These are phyloP conservation scores for Aurelia aurita complex sp. Pacific DNA, from an alignment of 30 jellyfish, hydroid and myxozoan genomes.

Conservation along the genomic window DNA sequence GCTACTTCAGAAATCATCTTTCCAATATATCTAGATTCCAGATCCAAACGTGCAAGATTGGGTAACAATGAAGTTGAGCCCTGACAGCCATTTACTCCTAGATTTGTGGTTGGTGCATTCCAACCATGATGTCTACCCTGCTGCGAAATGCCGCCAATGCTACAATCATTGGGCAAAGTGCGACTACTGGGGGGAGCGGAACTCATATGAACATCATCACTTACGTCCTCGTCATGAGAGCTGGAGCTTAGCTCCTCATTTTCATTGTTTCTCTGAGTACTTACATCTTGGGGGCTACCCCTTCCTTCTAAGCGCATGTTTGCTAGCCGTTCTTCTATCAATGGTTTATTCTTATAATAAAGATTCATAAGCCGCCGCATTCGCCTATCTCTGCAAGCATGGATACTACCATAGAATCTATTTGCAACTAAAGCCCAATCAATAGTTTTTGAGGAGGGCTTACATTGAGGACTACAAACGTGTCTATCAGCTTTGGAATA, in stretches of 20 bases:
- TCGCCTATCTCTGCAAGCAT: background rate
- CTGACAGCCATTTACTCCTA: too few relatives aligned
- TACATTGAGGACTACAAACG: background rate
- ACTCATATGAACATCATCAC: background rate
- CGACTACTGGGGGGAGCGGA: background rate
- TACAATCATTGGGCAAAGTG: too few relatives aligned
- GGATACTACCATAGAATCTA: background rate
- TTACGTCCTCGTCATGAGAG: background rate
- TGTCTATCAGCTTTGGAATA: background rate
- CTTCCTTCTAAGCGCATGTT: background rate
- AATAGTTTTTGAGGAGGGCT: background rate
- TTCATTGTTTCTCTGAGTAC: background rate
- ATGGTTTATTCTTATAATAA: background rate
- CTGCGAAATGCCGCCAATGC: too few relatives aligned
- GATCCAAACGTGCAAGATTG: background rate
- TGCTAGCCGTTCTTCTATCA: background rate
- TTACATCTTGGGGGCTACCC: too few relatives aligned
- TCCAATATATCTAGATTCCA: conserved; percentile 15
- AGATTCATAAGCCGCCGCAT: background rate
- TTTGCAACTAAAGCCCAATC: background rate
- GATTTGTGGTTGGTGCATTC: too few relatives aligned
- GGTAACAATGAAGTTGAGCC: too few relatives aligned
- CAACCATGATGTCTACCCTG: too few relatives aligned
- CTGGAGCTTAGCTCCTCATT: background rate
- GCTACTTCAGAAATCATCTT: conserved; percentile 24